Percentiles rank a stretch among this genome's conserved stretches.
Evolutionary conservation across 2,888 invertebrate genomes (phyloP).

Genomic region (Parnassius apollo): DNA sequence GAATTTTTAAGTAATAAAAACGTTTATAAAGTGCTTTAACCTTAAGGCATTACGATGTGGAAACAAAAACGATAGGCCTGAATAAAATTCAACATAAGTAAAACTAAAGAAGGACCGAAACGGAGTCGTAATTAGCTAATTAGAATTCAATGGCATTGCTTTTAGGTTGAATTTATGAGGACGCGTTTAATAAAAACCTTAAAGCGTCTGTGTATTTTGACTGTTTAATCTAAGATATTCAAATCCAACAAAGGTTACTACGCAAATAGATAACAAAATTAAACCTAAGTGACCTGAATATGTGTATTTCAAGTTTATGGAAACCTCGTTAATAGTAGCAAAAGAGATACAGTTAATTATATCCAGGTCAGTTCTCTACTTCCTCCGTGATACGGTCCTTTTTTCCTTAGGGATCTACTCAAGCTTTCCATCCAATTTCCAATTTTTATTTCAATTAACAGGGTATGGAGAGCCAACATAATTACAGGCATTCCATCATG

Average conservation of each 20-base stretch:
- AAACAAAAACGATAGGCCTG: conserved; percentile 19
- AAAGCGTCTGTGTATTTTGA: conserved; percentile 18
- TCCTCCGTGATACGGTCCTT: too few relatives aligned
- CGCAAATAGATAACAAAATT: conserved; percentile 24
- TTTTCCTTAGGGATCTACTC: too few relatives aligned
- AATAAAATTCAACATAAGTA: conserved; percentile 17
- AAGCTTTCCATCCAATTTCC: too few relatives aligned
- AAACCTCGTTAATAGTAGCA: conserved; percentile 5
- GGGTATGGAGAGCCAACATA: too few relatives aligned
- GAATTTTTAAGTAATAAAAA: conserved; percentile 6
- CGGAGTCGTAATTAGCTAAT: conserved; percentile 24
- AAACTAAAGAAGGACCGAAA: conserved; percentile 12
- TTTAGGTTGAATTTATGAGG: conserved; percentile 25
- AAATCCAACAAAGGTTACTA: conserved; percentile 23
- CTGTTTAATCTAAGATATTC: conserved; percentile 24
- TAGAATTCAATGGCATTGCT: conserved; percentile 24
- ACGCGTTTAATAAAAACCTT: conserved; percentile 17
- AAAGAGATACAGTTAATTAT: too few relatives aligned
- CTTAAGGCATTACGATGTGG: conserved; percentile 15
- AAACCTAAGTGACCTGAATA: conserved; percentile 16
- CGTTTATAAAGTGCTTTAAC: conserved; percentile 12
- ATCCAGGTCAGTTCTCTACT: too few relatives aligned
- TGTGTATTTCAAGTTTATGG: conserved; percentile 18
- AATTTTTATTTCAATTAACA: too few relatives aligned
- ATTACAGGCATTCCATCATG: too few relatives aligned